These are phyloP conservation scores for Megamerina dolium DNA, from an alignment of 2,888 invertebrate genomes.

Conservation along the genomic window DNA sequence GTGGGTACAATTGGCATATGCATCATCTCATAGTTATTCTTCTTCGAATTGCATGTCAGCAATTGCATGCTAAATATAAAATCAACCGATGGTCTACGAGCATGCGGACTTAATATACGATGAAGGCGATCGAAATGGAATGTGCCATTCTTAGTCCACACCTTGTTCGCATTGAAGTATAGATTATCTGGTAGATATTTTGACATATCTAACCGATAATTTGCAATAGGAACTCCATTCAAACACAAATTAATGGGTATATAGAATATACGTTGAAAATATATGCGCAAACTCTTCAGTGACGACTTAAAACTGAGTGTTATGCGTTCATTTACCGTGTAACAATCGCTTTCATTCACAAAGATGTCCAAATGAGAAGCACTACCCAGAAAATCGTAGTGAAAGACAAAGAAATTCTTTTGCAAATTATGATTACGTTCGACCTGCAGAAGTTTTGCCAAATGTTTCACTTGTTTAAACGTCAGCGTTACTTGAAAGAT, in stretches of 20 bases:
- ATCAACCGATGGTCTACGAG: constrained; percentile 33
- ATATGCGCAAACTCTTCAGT: constrained; percentile 44
- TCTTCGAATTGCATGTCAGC: constrained; percentile 19
- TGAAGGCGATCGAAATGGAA: constrained; percentile 31
- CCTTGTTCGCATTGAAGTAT: constrained; percentile 22
- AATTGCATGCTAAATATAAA: constrained; percentile 32
- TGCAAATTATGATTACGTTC: constrained; percentile 7
- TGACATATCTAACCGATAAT: constrained; percentile 33
- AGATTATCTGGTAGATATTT: constrained; percentile 29
- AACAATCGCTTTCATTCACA: constrained; percentile 35
- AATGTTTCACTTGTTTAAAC: constrained; percentile 33
- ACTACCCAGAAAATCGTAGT: constrained; percentile 42
- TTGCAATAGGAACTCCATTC: constrained; percentile 41
- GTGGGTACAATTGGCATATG: no score
- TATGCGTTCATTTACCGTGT: constrained; percentile 49
- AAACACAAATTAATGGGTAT: constrained; percentile 49
- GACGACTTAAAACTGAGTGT: constrained; percentile 51
- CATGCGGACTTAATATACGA: constrained; percentile 21
- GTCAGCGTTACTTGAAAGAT: constrained; percentile 39
- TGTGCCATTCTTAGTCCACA: constrained; percentile 20
- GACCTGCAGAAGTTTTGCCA: constrained; percentile 30
- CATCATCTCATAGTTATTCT: constrained; percentile 1
- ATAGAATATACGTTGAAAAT: constrained; percentile 49
- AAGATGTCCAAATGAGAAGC: constrained; percentile 34
- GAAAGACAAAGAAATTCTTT: constrained; percentile 24